These are phyloP conservation scores for Lasioglossum pauxillum DNA, from an alignment of 2,888 invertebrate genomes.

Conservation along the genomic window DNA sequence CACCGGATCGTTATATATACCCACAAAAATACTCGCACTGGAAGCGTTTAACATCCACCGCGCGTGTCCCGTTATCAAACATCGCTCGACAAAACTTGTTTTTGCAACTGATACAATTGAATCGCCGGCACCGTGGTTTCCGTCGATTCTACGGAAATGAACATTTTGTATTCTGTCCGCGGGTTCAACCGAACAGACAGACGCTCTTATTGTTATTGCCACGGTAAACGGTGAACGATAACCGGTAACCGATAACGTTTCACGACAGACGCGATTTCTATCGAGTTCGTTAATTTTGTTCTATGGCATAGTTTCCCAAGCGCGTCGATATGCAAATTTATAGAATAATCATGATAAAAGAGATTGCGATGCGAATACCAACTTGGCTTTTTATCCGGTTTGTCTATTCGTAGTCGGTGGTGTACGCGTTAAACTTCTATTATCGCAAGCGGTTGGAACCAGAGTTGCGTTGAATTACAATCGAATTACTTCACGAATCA, in stretches of 20 bases:
- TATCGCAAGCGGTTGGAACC: not conserved
- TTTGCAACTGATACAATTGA: constrained; percentile 19
- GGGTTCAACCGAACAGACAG: not conserved
- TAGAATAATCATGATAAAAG: constrained; percentile 10
- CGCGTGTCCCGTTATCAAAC: constrained; percentile 30
- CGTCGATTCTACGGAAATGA: not conserved
- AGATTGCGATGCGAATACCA: constrained; percentile 31
- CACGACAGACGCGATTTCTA: not conserved
- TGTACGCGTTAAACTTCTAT: not conserved
- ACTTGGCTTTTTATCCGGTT: constrained; percentile 9
- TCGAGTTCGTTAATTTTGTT: constrained; percentile 4
- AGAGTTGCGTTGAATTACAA: no score
- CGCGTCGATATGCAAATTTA: constrained; percentile 5
- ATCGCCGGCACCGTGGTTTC: constrained; percentile 11
- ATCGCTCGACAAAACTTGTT: constrained; percentile 22
- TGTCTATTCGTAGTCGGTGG: constrained; percentile 11
- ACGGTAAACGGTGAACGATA: not conserved
- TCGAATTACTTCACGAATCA: no score
- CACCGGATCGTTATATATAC: constrained; percentile 41
- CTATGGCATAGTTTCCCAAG: not conserved
- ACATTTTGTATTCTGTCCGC: not conserved
- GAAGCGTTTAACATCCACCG: not conserved
- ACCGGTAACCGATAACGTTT: not conserved
- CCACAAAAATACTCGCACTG: not conserved
- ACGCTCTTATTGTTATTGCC: not conserved